A percentile compares a stretch with the other conserved stretches of the same genome.
Conservation (phyloP, 1,140 invertebrate genomes). For the Acromyrmex echinatior region DNA sequence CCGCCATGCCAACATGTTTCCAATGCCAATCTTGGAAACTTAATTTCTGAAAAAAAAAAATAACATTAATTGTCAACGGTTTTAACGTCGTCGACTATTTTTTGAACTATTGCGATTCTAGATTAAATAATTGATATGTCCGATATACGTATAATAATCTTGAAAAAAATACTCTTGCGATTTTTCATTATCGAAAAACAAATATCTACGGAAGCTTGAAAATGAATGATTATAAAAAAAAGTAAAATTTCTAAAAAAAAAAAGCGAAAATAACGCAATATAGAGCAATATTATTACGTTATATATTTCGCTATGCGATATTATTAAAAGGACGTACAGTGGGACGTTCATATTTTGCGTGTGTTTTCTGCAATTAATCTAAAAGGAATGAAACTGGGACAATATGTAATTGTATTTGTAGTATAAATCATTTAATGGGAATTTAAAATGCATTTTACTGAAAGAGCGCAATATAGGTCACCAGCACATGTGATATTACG, state of each 20-base stretch:
- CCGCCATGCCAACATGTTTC: background rate
- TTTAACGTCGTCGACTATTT: background rate
- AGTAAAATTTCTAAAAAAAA: background rate
- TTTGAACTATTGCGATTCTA: background rate
- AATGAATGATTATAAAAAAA: background rate
- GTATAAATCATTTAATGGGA: slow-evolving; percentile 42
- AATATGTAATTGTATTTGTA: slow-evolving; percentile 28
- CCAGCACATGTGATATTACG: background rate
- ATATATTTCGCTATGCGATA: slow-evolving; percentile 2
- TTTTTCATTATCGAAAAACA: background rate
- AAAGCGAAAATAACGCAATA: background rate
- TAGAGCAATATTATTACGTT: slow-evolving; percentile 12
- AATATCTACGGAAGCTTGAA: background rate
- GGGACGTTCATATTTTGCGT: background rate
- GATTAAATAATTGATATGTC: background rate
- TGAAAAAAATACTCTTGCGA: background rate
- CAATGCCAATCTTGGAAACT: slow-evolving; percentile 35
- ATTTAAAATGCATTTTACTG: slow-evolving; percentile 35
- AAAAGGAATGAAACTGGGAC: slow-evolving; percentile 30
- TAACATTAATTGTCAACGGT: background rate
- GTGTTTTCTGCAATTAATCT: slow-evolving; percentile 29
- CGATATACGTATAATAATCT: background rate
- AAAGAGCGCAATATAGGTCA: slow-evolving; percentile 22
- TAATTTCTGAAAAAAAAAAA: slow-evolving; percentile 46
- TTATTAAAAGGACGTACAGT: background rate